Percentiles rank a stretch among this genome's conserved stretches.
These are phyloP conservation scores for Protosalanx chinensis DNA, from an alignment of 2,797 vertebrate genomes.

Conservation along the genomic window DNA sequence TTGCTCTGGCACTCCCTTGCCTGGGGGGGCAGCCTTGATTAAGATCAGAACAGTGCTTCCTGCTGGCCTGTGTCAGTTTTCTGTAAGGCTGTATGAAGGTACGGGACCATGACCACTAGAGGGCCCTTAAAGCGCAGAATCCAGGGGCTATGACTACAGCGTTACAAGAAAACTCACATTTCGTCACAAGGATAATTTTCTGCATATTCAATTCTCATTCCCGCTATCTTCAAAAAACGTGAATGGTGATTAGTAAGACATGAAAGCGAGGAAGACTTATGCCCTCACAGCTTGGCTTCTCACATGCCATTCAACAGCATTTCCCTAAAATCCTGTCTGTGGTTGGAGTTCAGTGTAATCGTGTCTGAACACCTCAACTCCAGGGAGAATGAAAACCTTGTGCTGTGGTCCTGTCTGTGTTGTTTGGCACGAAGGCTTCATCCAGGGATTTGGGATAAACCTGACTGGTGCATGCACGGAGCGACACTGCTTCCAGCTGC, in stretches of 20 bases:
- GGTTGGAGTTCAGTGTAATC: slow-evolving; percentile 28
- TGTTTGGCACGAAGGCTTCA: slow-evolving; percentile 29
- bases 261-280: slow-evolving; percentile 9
- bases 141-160: neutral
- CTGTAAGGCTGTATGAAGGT: neutral
- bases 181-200: slow-evolving; percentile 21
- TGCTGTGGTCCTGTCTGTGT: slow-evolving; percentile 15
- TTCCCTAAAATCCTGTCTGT: slow-evolving; percentile 33
- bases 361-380: slow-evolving; percentile 21
- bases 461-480: slow-evolving; percentile 4
- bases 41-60: neutral
- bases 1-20: neutral
- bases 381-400: slow-evolving; percentile 21
- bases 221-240: slow-evolving; percentile 4
- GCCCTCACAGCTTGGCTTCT: slow-evolving; percentile 6
- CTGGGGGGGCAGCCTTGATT: neutral
- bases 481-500: neutral
- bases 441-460: slow-evolving; percentile 34
- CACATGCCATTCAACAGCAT: slow-evolving; percentile 10
- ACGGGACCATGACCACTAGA: slow-evolving; percentile 55
- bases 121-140: slow-evolving; percentile 51
- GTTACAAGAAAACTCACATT: slow-evolving; percentile 28
- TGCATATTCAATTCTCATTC: slow-evolving; percentile 36
- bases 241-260: slow-evolving; percentile 15
- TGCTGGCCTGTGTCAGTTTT: neutral